A percentile compares a stretch with the other conserved stretches of the same genome.
Conservation (phyloP, 2,113 vertebrate species). For the Tyrannus savana region DNA sequence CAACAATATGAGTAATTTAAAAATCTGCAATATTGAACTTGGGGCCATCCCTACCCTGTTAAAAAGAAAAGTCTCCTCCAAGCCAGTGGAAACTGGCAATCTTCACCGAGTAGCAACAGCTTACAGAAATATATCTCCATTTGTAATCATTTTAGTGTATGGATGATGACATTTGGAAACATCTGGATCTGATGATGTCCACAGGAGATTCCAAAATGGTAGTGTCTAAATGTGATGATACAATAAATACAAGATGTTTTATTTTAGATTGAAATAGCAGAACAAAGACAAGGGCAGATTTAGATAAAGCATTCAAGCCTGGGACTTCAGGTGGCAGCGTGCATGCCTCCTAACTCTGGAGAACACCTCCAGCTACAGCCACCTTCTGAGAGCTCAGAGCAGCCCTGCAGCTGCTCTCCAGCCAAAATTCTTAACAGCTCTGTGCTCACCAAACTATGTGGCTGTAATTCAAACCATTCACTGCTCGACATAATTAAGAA, state of each 20-base stretch:
- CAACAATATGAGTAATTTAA: conserved; percentile 4
- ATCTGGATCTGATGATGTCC: conserved; percentile 78
- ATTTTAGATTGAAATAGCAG: conserved; percentile 62
- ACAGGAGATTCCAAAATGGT: conserved; percentile 74
- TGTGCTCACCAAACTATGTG: conserved; percentile 57
- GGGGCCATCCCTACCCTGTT: conserved; percentile 37
- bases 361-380: conserved; percentile 41
- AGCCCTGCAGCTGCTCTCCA: conserved; percentile 51
- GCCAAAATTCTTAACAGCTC: conserved; percentile 65
- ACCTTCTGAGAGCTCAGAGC: conserved; percentile 13
- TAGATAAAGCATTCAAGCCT: background rate
- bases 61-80: conserved; percentile 52
- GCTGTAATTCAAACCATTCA: conserved; percentile 53
- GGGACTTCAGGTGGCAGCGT: conserved; percentile 34
- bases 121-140: conserved; percentile 62
- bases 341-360: background rate
- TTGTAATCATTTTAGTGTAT: conserved; percentile 73
- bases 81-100: conserved; percentile 66
- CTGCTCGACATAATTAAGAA: conserved; percentile 57
- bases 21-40: conserved; percentile 46
- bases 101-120: conserved; percentile 51
- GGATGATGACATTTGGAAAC: conserved; percentile 74
- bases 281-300: conserved; percentile 46
- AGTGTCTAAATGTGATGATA: conserved; percentile 74
- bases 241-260: conserved; percentile 63